These are phyloP conservation scores for Chelonoidis abingdonii DNA, from an alignment of 2,113 vertebrate genomes.

Conservation along the genomic window DNA sequence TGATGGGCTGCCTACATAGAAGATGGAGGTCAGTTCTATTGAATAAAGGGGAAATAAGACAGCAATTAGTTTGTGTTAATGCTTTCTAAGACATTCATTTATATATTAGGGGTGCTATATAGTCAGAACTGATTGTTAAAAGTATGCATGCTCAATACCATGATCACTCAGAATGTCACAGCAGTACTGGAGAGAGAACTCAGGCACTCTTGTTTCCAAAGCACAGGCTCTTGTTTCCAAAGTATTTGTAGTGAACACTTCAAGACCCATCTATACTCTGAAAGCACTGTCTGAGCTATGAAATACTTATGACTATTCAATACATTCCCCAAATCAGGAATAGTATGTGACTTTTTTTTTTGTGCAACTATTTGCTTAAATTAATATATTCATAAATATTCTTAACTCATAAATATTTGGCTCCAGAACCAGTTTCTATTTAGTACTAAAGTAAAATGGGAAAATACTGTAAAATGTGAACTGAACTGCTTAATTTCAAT, in stretches of 20 bases:
- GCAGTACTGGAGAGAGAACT: neutral
- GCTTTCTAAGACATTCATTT: neutral
- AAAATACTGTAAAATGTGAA: neutral
- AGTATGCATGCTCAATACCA: accelerated
- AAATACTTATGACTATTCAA: neutral
- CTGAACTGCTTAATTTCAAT: neutral
- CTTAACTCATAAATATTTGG: neutral
- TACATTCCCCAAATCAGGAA: neutral
- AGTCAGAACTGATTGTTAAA: neutral
- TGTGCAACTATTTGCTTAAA: neutral
- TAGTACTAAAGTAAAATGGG: neutral
- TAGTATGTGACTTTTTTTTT: neutral
- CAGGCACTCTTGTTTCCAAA: accelerated
- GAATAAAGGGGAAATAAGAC: neutral
- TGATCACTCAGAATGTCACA: neutral
- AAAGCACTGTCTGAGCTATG: neutral
- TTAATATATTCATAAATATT: neutral
- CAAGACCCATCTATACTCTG: neutral
- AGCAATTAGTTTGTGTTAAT: neutral
- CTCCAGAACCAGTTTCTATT: neutral
- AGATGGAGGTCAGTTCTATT: neutral
- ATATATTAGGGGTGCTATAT: neutral
- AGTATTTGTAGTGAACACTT: neutral
- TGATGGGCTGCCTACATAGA: neutral
- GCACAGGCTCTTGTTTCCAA: neutral